Evolutionary conservation across 2,888 invertebrate genomes (phyloP), one percentile per base, ranked within the genome.

Genomic region (Cyrtodaria siliqua): DNA sequence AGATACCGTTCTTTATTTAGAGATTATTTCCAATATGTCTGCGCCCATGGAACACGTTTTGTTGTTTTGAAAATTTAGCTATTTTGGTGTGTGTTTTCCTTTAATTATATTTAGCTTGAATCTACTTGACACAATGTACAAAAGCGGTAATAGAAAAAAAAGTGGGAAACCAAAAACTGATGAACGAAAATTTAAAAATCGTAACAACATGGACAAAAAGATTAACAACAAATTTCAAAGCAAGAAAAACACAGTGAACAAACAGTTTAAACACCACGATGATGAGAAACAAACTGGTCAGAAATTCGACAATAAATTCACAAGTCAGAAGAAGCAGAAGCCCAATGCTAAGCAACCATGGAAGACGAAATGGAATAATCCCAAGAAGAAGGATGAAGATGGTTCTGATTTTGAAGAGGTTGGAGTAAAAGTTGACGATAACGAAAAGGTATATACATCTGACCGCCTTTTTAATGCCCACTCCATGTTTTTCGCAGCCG

Each of bases 321-420:
- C 27, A 56, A 33, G 18, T 24, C 2, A 2, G 14, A 23, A 20
- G 2, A 18, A 12, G 12, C 14, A 12, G 33, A 33, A 33, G 12
- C 33, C 33, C 4, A 33, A 44, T 16, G 4, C 44, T 6, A 16
- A 20, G 23, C 12, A 20, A 9, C 52, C 52, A 3, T 29, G 40
- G 59, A 59, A 73, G 26, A 59, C 42, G 20, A 60, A 63, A 57
- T 18, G 33, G 27, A 33, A 56, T 40, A 42, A 38, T 24, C 1
- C 50, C 40, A 56, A 47, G 42, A 23, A 40, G 20, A 64, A 63
- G 24, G 44, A 49, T 18, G 63, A 55, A 47, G 71, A 70, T 6
- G 67, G 50, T 14, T 79, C 78, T n/a, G 82, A 82, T 53, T 73
- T 82, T 68, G 82, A 82, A 62, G 76, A 72, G 24, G 78, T 78